phyloP scores from a whole-genome alignment of 2,113 vertebrate species.

The Octodon degus region DNA sequence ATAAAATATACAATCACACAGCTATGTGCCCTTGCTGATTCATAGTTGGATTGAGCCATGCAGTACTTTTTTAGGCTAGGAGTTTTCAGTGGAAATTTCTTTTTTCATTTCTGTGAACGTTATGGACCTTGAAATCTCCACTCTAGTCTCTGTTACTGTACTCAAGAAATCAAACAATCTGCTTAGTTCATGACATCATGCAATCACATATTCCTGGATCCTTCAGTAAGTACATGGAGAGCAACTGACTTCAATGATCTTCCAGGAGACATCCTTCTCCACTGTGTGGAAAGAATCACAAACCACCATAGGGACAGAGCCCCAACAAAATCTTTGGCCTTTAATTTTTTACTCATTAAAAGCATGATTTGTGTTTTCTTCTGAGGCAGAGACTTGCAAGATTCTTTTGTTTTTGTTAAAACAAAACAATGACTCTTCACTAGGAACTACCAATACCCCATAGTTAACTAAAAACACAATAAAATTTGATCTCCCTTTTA shows the following conservation, averaged over 20 bases:
- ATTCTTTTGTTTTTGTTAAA: not conserved
- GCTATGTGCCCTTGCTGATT: not conserved
- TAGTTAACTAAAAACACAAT: not conserved
- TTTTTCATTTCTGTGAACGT: not conserved
- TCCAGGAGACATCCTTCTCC: not conserved
- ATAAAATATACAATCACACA: not conserved
- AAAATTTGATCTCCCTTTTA: not conserved
- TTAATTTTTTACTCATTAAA: not conserved
- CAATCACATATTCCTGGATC: not conserved
- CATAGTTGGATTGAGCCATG: not conserved
- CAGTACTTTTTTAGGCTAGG: not conserved
- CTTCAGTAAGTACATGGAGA: not conserved
- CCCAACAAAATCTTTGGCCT: not conserved
- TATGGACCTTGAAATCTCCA: not conserved
- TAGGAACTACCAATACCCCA: not conserved
- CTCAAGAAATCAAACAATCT: not conserved
- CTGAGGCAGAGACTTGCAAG: not conserved
- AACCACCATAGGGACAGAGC: not conserved
- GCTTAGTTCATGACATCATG: not conserved
- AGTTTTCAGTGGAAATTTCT: not conserved
- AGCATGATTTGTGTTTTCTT: not conserved
- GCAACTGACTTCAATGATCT: not conserved
- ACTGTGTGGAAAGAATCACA: not conserved
- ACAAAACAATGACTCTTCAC: not conserved
- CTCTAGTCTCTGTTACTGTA: not conserved